Evolutionary conservation across 2,113 vertebrate genomes (phyloP), one percentile per base, ranked within the genome.

Genomic region (Salvator merianae): DNA sequence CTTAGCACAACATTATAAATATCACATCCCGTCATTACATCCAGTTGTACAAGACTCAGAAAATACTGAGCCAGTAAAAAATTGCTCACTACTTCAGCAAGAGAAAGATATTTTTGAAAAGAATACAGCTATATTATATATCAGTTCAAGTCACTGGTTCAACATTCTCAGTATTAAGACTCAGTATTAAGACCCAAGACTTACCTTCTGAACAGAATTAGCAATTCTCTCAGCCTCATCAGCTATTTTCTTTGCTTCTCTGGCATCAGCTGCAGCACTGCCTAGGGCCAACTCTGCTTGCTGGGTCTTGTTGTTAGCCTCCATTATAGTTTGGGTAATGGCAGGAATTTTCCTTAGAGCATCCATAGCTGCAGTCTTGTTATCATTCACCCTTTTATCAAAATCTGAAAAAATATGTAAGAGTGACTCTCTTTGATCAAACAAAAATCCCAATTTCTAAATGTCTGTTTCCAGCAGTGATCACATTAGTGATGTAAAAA

Each of bases 311-410:
- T 97, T 97, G 1, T 96, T 97, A 90, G 98, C 99, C 13, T 97
- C 96, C 0, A 90, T 90, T 13, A 99, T 98, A 28, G 97, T 99
- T 84, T 93, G 97, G 65, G 96, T 97, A 89, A 99, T 99, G 88
- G 85, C 83, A 2, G 99, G 98, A 81, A 99, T 98, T 88, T 95
- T 97, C 88, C 94, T 97, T 86, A 99, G 91, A 0, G 99, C 99
- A 2, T 98, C 98, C 89, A 99, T 98, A 0, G 99, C 99, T 0
- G 99, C 98, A 0, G 99, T 99, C 94, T 99, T 99, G 93, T 99
- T 99, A 88, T 99, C 98, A 0, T 99, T 99, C 76, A 99, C 99
- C 0, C 98, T 93, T 88, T 89, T 96, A 86, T 99, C 98, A 0
- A 99, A 99, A 90, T 99, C 99, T 99, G 88, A 28, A 87, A 62